Evolutionary conservation across 1,140 invertebrate species (phyloP).

Genomic region (Epicauta chinensis): DNA sequence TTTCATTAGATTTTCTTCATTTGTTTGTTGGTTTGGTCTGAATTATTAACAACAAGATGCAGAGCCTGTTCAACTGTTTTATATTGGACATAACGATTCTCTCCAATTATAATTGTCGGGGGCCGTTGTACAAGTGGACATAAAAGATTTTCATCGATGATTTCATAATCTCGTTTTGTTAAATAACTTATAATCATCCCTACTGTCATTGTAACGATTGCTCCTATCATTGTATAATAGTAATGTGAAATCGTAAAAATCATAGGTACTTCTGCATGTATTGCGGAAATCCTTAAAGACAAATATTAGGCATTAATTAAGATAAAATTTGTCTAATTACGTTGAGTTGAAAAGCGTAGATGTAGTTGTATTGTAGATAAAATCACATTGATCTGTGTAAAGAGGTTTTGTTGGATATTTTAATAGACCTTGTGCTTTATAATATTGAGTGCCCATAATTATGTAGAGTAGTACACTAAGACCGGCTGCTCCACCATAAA

Average conservation of each 20-base stretch:
- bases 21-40: neutral
- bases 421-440: constrained; percentile 21
- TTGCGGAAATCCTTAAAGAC: neutral
- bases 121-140: too few species aligned
- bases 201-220: constrained; percentile 24
- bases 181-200: constrained; percentile 35
- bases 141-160: too few species aligned
- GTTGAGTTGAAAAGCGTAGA: neutral
- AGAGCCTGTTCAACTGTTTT: constrained; percentile 15
- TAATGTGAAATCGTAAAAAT: constrained; percentile 34
- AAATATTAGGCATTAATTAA: neutral
- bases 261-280: constrained; percentile 5
- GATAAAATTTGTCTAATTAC: neutral
- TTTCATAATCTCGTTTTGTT: constrained; percentile 9
- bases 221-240: constrained; percentile 35
- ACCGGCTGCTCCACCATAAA: constrained; percentile 21
- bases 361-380: neutral
- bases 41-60: constrained; percentile 14
- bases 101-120: too few species aligned
- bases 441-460: constrained; percentile 22
- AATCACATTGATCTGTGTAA: constrained; percentile 23
- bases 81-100: too few species aligned
- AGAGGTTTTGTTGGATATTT: constrained; percentile 20
- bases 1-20: too few species aligned
- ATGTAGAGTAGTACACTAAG: constrained; percentile 5